These are phyloP conservation scores for Bicyclus anynana DNA, from an alignment of 1,140 invertebrate genomes.

Conservation along the genomic window DNA sequence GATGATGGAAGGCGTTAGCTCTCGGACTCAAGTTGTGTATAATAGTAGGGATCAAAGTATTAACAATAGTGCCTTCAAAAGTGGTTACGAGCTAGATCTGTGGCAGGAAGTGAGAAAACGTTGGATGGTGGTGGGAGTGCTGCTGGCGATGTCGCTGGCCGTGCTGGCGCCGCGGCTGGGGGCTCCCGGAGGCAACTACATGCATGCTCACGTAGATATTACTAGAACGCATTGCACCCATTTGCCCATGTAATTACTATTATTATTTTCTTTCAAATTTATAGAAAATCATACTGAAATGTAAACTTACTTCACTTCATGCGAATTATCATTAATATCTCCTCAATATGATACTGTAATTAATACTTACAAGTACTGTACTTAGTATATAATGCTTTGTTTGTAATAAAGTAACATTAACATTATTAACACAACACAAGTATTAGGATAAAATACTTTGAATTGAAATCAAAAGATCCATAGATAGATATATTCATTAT, in stretches of 20 bases:
- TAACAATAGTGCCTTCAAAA: conserved; percentile 18
- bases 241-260: conserved; percentile 58
- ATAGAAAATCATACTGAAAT: no score
- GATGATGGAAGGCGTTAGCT: conserved; percentile 26
- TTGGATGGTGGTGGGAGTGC: conserved; percentile 52
- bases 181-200: conserved; percentile 64
- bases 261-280: conserved; percentile 6
- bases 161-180: conserved; percentile 49
- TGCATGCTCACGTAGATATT: conserved; percentile 61
- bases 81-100: conserved; percentile 45
- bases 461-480: no score
- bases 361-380: no score
- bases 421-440: no score
- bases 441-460: no score
- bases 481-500: no score
- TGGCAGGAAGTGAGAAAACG: conserved; percentile 48
- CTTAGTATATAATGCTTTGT: no score
- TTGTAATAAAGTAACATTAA: no score
- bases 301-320: background rate
- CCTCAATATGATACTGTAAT: no score
- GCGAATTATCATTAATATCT: background rate
- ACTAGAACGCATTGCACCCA: conserved; percentile 65
- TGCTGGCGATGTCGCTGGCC: conserved; percentile 39
- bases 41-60: conserved; percentile 4
- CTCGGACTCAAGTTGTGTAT: conserved; percentile 26